Base-by-base conservation (phyloP, 92 coral and sea anemone genomes). In the Blastomussa wellsi region DNA sequence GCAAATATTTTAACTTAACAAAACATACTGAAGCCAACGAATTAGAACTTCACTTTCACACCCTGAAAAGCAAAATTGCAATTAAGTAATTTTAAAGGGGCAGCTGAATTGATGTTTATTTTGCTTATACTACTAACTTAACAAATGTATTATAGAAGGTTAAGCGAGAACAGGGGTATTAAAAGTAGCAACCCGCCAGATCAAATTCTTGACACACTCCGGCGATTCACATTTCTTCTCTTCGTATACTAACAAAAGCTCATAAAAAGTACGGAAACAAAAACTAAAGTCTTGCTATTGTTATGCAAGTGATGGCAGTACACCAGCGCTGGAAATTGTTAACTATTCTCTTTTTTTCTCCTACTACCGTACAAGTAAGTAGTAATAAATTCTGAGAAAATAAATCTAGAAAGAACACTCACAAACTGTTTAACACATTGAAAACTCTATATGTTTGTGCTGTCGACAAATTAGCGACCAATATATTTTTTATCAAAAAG, bases 131-230 rank as follows among this genome's bases (percentile, higher is more conserved):
- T 1, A 26, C 74, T 36, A 33, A 14, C 75, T 70, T 17, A 28
- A 35, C 24, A 38, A 37, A 5, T 8, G 42, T 38, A 69, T 22
- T 69, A 13, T 35, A 69, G 42, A 69, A 36, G 11, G 28, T 19
- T 16, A 31, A 68, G 74, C 41, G 41, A 75, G 39, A 31, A 48
- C 62, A 33, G 35, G 12, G 51, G 41, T 49, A 20, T 79, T 80
- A 80, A 32, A 53, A 52, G 36, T 57, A 75, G 79, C n/a, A n/a
- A n/a, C n/a, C 82, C 85, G 82, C 83, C 90, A 81, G 82, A 42
- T 38, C 57, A 48, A 87, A 82, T 73, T 52, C 39, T 76, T 51
- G 29, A 76, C 57, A 78, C 31, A 14, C 41, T 29, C 15, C 33
- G 13, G 0, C 36, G 55, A 73, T 28, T 73, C 17, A 24, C 64